phyloP scores from a whole-genome alignment of 1,140 invertebrate species.

The Drosophila ohnishii region DNA sequence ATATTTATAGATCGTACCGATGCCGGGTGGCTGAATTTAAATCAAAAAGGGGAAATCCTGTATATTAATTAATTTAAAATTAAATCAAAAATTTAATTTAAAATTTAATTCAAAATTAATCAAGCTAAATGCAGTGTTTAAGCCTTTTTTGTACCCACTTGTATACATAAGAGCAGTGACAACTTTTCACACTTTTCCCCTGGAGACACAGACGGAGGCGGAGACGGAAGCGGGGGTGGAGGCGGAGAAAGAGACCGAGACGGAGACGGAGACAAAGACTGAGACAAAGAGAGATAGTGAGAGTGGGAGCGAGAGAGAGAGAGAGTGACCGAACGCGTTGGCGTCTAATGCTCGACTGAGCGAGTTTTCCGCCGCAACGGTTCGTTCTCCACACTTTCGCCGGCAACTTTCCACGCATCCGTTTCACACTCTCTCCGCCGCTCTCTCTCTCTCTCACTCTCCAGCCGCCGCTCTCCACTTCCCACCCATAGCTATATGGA shows the following conservation, averaged over 20 bases:
- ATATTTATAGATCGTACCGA: constrained; percentile 47
- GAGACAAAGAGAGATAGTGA: not conserved
- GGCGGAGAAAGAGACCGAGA: not conserved
- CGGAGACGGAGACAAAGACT: not conserved
- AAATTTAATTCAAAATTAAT: not conserved
- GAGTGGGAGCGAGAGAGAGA: constrained; percentile 8
- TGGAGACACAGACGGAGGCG: constrained; percentile 14
- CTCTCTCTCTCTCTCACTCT: constrained; percentile 3
- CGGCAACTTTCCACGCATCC: constrained; percentile 62
- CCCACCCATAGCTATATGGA: constrained; percentile 3
- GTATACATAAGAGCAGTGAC: constrained; percentile 36
- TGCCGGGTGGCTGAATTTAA: constrained; percentile 8
- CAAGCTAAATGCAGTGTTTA: not conserved
- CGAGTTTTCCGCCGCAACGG: constrained; percentile 62
- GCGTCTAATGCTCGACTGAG: constrained; percentile 76
- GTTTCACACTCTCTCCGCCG: constrained; percentile 33
- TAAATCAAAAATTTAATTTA: too few relatives aligned
- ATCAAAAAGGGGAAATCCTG: not conserved
- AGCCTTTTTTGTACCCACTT: constrained; percentile 42
- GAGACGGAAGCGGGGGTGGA: not conserved
- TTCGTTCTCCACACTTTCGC: constrained; percentile 60
- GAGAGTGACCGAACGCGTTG: constrained; percentile 68
- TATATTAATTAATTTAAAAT: not conserved
- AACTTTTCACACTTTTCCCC: constrained; percentile 57
- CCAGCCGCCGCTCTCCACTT: not conserved